Conservation (phyloP, 2,888 invertebrate genomes). For the Prosapia bicincta region DNA sequence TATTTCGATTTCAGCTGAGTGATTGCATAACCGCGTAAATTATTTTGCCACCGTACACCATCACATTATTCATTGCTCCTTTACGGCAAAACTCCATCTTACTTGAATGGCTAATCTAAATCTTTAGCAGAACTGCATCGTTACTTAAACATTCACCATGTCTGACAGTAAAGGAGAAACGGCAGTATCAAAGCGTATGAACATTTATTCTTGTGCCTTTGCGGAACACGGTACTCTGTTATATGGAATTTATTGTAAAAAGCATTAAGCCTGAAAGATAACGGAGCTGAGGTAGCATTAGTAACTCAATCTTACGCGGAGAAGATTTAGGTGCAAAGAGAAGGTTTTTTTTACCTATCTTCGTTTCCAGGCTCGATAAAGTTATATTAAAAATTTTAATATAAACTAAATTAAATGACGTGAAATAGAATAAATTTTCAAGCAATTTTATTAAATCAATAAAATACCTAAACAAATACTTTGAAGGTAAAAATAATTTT, state of each 20-base stretch:
- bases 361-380: no score
- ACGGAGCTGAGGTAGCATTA: not conserved
- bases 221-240: not conserved
- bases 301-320: not conserved
- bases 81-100: not conserved
- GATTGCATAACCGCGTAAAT: no score
- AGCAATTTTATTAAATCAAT: no score
- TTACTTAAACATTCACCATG: not conserved
- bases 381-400: no score
- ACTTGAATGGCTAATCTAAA: not conserved
- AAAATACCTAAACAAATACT: no score
- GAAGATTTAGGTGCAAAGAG: not conserved
- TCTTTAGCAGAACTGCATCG: not conserved
- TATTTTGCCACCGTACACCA: no score
- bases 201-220: not conserved
- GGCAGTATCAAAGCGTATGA: not conserved
- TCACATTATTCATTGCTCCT: no score
- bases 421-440: no score
- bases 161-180: not conserved
- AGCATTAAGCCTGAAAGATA: not conserved
- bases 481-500: no score
- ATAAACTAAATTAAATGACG: no score
- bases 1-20: no score
- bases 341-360: not conserved
- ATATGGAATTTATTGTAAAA: not conserved